Evolutionary conservation across 2,888 invertebrate species (phyloP).

Genomic region (Coecobrya sp.): DNA sequence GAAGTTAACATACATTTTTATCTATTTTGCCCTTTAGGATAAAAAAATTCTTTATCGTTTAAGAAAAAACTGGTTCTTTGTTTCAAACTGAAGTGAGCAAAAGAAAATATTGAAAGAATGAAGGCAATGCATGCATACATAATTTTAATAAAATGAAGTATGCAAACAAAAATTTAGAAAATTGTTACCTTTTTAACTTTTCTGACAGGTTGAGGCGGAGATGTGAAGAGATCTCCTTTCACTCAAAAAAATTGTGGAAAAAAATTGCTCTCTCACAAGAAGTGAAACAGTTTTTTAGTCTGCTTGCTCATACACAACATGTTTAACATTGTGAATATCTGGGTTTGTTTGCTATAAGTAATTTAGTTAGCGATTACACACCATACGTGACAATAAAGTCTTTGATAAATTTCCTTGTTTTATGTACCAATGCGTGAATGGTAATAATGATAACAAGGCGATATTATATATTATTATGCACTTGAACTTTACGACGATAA

Average conservation of each 20-base stretch:
- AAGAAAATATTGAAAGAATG: conserved; percentile 13
- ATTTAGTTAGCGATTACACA: conserved; percentile 14
- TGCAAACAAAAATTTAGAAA: conserved; percentile 30
- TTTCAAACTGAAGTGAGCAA: conserved; percentile 35
- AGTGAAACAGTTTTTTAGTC: conserved; percentile 1
- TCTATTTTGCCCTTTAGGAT: conserved; percentile 45
- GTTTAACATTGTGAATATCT: conserved; percentile 48
- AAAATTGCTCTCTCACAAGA: neutral
- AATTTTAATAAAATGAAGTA: conserved; percentile 7
- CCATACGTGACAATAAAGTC: conserved; percentile 9
- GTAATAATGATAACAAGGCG: conserved; percentile 55
- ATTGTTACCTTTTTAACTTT: conserved; percentile 64
- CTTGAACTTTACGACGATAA: conserved; percentile 53
- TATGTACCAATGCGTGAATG: conserved; percentile 41
- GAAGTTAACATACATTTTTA: conserved; percentile 20
- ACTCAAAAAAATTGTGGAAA: conserved; percentile 27
- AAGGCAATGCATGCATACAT: conserved; percentile 45
- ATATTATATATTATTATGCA: neutral
- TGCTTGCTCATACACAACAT: conserved; percentile 62
- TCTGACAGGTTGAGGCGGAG: conserved; percentile 48
- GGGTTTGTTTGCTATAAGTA: neutral
- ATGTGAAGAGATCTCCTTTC: conserved; percentile 38
- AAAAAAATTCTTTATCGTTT: conserved; percentile 52
- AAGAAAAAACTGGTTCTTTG: conserved; percentile 73
- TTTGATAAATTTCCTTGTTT: conserved; percentile 40